Percentiles rank a stretch among this genome's conserved stretches.
These are phyloP conservation scores for Anabacerthia variegaticeps DNA, from an alignment of 2,797 vertebrate genomes.

Conservation along the genomic window DNA sequence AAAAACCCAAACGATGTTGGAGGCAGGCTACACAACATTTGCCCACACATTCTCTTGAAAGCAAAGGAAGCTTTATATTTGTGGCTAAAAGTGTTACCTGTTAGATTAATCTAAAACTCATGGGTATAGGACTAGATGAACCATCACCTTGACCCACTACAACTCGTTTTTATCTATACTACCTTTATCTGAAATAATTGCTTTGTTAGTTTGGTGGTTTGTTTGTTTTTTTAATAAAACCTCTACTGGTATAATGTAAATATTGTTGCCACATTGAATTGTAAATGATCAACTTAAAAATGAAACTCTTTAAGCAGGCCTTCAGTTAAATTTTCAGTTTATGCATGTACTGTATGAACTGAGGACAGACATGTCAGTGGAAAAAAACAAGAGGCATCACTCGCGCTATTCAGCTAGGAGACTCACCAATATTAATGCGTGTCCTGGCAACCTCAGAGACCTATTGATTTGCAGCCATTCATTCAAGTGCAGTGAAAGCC, in stretches of 20 bases:
- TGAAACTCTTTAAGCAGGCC: not conserved
- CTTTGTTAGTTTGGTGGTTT: not conserved
- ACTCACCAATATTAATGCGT: constrained; percentile 26
- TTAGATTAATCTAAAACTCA: not conserved
- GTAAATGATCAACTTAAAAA: not conserved
- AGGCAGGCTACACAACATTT: not conserved
- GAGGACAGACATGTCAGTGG: not conserved
- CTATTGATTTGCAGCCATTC: constrained; percentile 43
- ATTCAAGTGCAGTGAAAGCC: constrained; percentile 35
- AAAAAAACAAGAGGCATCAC: not conserved
- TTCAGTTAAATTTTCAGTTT: not conserved
- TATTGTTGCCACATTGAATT: not conserved
- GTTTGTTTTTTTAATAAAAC: not conserved
- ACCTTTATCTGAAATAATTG: not conserved
- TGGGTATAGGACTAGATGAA: not conserved
- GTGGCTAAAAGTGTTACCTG: not conserved
- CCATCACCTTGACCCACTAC: not conserved
- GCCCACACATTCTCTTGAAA: not conserved
- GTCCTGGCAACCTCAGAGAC: constrained; percentile 39
- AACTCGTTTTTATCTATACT: not conserved
- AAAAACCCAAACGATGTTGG: not conserved
- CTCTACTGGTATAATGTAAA: not conserved
- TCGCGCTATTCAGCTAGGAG: not conserved
- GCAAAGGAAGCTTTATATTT: not conserved
- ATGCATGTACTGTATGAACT: not conserved